A percentile compares a stretch with the other conserved stretches of the same genome.
Evolutionary conservation across 2,113 vertebrate genomes (phyloP).

Genomic region (Ageneiosus marmoratus): DNA sequence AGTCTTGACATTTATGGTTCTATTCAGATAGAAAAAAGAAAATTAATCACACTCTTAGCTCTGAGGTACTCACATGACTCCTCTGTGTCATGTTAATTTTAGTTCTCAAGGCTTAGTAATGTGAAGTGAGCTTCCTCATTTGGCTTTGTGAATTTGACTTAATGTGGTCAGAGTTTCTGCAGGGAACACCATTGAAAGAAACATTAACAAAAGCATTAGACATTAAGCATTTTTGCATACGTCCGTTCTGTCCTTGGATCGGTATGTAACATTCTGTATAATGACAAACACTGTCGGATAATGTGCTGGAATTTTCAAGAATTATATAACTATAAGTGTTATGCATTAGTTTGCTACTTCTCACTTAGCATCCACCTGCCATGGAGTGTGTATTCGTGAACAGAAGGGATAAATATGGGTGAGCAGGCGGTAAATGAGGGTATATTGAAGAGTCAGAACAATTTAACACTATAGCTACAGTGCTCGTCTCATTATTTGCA

Average conservation of each 20-base stretch:
- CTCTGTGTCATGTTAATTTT: neutral
- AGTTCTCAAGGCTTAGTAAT: neutral
- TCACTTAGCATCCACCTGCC: neutral
- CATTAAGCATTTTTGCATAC: neutral
- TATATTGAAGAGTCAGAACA: neutral
- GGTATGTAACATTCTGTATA: neutral
- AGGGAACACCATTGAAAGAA: neutral
- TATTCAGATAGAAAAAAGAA: neutral
- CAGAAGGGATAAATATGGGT: slow-evolving; percentile 14
- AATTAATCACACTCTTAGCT: neutral
- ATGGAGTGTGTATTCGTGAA: slow-evolving; percentile 1
- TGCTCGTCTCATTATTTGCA: neutral
- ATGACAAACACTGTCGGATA: neutral
- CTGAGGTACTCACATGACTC: neutral
- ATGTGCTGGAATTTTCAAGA: neutral
- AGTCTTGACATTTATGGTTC: neutral
- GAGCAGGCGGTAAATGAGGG: slow-evolving; percentile 1
- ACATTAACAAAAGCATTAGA: neutral
- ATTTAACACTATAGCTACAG: neutral
- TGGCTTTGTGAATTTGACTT: neutral
- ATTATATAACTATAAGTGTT: neutral
- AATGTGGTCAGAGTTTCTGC: neutral
- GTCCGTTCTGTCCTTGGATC: neutral
- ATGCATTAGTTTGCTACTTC: neutral
- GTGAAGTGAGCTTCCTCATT: neutral